These are phyloP conservation scores for Hippocampus barbouri DNA, from an alignment of 2,113 vertebrate genomes.

Conservation along the genomic window DNA sequence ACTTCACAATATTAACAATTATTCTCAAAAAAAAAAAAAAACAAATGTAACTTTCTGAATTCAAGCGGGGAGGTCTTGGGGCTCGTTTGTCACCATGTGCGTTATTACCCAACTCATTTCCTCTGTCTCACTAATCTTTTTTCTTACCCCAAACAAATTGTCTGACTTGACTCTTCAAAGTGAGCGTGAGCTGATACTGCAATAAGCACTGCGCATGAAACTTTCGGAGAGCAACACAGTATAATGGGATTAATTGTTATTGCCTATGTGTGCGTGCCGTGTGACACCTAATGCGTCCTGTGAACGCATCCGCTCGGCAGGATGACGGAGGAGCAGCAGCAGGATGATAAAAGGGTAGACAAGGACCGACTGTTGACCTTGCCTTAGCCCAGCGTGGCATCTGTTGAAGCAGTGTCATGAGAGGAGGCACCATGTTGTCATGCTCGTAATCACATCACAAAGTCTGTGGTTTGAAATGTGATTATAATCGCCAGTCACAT, in stretches of 20 bases:
- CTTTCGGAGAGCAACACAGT: not conserved
- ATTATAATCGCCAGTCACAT: not conserved
- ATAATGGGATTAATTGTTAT: not conserved
- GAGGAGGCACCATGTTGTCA: constrained; percentile 17
- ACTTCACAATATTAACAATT: not conserved
- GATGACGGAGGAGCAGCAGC: constrained; percentile 3
- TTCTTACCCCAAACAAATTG: constrained; percentile 1
- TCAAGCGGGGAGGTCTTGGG: not conserved
- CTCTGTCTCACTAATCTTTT: not conserved
- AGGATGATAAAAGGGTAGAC: constrained; percentile 4
- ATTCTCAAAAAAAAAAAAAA: not conserved
- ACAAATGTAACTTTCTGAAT: not conserved
- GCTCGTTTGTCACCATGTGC: not conserved
- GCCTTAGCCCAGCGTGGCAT: not conserved
- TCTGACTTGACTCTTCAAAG: constrained; percentile 6
- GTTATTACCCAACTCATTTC: not conserved
- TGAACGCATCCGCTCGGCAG: not conserved
- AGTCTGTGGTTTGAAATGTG: constrained; percentile 4
- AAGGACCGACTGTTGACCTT: constrained; percentile 21
- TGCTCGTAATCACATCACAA: constrained; percentile 28
- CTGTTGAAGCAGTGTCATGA: constrained; percentile 20
- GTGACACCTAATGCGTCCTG: not conserved
- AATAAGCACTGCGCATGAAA: constrained; percentile 4
- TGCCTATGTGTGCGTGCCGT: not conserved
- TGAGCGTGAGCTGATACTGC: constrained; percentile 2